phyloP scores from a whole-genome alignment of 1,140 invertebrate genomes.

The Spodoptera frugiperda region DNA sequence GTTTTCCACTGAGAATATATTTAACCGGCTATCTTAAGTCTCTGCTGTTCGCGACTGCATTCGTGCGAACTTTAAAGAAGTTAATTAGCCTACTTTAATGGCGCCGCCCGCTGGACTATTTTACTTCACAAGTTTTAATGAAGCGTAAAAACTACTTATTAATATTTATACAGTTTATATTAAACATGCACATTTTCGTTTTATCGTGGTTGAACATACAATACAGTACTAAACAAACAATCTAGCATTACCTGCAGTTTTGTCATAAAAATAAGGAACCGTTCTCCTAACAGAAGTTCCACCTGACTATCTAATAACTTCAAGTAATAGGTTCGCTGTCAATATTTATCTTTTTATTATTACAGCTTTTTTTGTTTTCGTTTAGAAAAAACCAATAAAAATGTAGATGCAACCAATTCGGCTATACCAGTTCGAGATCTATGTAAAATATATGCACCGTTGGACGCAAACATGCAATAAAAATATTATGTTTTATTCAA shows the following conservation, averaged over 20 bases:
- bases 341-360: slow-evolving; percentile 28
- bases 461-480: slow-evolving; percentile 71
- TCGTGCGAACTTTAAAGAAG: slow-evolving; percentile 46
- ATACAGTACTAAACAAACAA: not conserved
- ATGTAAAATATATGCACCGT: slow-evolving; percentile 74
- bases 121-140: slow-evolving; percentile 31
- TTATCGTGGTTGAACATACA: not conserved
- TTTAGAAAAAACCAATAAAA: slow-evolving; percentile 54
- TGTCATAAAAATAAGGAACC: slow-evolving; percentile 1
- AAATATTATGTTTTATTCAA: slow-evolving; percentile 77
- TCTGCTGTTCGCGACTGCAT: slow-evolving; percentile 37
- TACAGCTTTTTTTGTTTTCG: slow-evolving; percentile 2
- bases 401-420: slow-evolving; percentile 59
- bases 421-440: slow-evolving; percentile 52
- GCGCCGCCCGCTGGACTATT: slow-evolving; percentile 1
- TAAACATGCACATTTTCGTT: not conserved
- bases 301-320: slow-evolving; percentile 22
- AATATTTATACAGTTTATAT: slow-evolving; percentile 11
- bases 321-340: slow-evolving; percentile 4
- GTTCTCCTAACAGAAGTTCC: not conserved
- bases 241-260: not conserved
- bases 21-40: slow-evolving; percentile 26
- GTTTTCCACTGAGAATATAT: slow-evolving; percentile 27
- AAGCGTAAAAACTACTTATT: slow-evolving; percentile 10
- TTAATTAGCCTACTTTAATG: slow-evolving; percentile 44